Conservation (phyloP, 2,113 vertebrate species). For the Meleagris gallopavo region DNA sequence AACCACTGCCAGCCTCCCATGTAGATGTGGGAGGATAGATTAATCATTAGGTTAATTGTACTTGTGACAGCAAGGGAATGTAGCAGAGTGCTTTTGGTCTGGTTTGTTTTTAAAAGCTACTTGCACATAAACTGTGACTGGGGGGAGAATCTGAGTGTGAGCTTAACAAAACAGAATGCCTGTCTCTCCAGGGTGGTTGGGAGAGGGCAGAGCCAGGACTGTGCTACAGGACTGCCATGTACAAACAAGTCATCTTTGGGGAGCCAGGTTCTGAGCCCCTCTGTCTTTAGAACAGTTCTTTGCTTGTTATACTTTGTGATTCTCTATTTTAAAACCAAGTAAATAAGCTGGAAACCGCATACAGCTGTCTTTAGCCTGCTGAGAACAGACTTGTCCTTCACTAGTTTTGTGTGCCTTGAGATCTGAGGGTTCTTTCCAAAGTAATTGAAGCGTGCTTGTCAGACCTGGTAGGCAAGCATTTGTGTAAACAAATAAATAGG, state of each 20-base stretch:
- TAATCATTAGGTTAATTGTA: slow-evolving; percentile 24
- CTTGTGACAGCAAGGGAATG: slow-evolving; percentile 12
- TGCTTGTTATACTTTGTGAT: not conserved
- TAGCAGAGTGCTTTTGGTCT: not conserved
- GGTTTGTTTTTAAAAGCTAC: not conserved
- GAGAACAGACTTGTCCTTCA: not conserved
- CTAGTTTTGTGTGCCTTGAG: not conserved
- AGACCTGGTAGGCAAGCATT: not conserved
- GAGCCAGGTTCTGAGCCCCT: not conserved
- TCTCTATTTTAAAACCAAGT: not conserved
- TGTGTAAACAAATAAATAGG: not conserved
- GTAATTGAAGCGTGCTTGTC: not conserved
- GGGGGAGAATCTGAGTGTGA: not conserved
- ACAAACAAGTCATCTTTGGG: not conserved
- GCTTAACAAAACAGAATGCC: not conserved
- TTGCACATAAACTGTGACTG: not conserved
- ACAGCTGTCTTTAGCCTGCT: not conserved
- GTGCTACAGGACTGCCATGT: not conserved
- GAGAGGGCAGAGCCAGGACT: not conserved
- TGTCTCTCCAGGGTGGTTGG: not conserved
- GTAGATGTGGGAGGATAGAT: slow-evolving; percentile 33
- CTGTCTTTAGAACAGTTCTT: not conserved
- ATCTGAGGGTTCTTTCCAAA: not conserved
- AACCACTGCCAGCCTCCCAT: not conserved
- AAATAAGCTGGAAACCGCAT: not conserved